Conservation (phyloP, 2,888 invertebrate species). For the Lamellibrachia columna region DNA sequence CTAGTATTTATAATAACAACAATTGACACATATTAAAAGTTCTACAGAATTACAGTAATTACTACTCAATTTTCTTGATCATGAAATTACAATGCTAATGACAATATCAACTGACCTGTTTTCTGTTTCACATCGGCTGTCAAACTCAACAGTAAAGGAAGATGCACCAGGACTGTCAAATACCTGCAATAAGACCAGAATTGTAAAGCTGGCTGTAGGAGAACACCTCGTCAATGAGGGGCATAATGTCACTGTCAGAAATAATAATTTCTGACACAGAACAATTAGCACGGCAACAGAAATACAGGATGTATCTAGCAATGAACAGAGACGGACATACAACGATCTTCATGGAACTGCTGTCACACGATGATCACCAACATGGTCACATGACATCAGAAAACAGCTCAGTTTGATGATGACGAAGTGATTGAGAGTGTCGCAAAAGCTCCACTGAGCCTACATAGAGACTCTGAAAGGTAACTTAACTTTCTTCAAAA, state of each 20-base stretch:
- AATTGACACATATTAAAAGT: neutral
- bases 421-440: neutral
- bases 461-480: neutral
- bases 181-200: conserved; percentile 41
- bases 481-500: neutral
- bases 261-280: neutral
- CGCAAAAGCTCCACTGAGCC: neutral
- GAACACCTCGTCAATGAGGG: neutral
- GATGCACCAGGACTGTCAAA: conserved; percentile 63
- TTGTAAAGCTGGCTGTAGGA: neutral
- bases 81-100: neutral
- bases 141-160: conserved; percentile 61
- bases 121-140: conserved; percentile 63
- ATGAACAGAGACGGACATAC: neutral
- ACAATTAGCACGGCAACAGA: neutral
- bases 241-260: neutral
- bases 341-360: neutral
- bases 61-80: neutral
- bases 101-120: conserved; percentile 49
- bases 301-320: neutral
- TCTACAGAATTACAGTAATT: neutral
- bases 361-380: neutral
- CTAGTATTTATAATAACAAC: neutral
- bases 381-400: neutral
- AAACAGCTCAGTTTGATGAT: neutral